These are phyloP conservation scores for Cassiopea andromeda DNA, from an alignment of 30 jellyfish, hydroid and myxozoan genomes.

Conservation along the genomic window DNA sequence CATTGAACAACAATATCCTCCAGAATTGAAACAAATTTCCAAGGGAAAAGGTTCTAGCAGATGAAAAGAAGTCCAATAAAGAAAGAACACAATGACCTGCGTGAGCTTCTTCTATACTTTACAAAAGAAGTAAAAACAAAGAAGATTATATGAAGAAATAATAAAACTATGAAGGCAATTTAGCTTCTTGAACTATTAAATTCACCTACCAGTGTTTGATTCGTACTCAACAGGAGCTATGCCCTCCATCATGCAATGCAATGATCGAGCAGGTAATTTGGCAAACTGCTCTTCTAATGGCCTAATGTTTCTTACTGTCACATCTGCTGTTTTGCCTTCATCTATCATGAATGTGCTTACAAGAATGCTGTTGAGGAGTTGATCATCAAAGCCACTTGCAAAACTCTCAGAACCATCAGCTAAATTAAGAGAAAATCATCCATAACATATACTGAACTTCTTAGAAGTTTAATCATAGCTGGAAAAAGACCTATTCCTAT, in stretches of 20 bases:
- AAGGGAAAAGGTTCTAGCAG: no score
- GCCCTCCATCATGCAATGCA: constrained; percentile 92
- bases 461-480: no score
- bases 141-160: neutral
- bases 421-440: neutral
- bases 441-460: neutral
- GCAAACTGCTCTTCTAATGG: constrained; percentile 71
- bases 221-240: constrained; percentile 75
- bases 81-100: no score
- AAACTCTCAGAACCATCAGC: constrained; percentile 43
- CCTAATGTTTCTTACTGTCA: constrained; percentile 58
- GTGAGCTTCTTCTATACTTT: no score
- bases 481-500: no score
- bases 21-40: no score
- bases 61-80: no score
- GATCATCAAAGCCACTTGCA: constrained; percentile 50
- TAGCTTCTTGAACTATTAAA: neutral
- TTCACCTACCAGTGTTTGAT: neutral
- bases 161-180: neutral
- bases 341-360: constrained; percentile 75
- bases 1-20: no score
- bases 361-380: constrained; percentile 30
- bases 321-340: constrained; percentile 68
- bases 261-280: constrained; percentile 77
- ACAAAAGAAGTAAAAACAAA: neutral